Percentiles rank a stretch among this genome's conserved stretches.
These are phyloP conservation scores for Danaus melanippus DNA, from an alignment of 1,140 invertebrate species.

Conservation along the genomic window DNA sequence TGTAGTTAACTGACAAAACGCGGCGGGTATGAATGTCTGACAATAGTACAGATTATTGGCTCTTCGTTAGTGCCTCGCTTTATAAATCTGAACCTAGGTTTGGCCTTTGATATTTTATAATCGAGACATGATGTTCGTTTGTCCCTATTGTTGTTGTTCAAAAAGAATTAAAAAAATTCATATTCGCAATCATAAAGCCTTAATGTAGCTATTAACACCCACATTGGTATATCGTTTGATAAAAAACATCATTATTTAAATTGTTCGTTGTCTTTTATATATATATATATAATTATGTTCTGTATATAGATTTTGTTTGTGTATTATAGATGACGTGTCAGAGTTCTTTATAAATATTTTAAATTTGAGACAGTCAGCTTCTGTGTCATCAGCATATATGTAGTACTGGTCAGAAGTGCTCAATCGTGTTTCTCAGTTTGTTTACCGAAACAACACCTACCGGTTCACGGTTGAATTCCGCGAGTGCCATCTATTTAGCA, in stretches of 20 bases:
- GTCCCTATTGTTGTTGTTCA: constrained; percentile 40
- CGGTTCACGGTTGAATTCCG: constrained; percentile 43
- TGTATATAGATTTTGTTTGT: too few species aligned
- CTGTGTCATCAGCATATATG: constrained; percentile 45
- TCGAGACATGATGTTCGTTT: constrained; percentile 34
- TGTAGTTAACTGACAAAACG: constrained; percentile 39
- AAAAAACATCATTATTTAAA: constrained; percentile 3
- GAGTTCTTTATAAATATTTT: constrained; percentile 1
- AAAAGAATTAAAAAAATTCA: constrained; percentile 28
- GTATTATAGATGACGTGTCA: constrained; percentile 5
- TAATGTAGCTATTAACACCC: constrained; percentile 22
- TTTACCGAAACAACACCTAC: constrained; percentile 62
- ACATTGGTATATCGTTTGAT: constrained; percentile 10
- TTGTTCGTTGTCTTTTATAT: not conserved
- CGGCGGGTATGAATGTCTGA: constrained; percentile 28
- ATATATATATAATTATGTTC: too few species aligned
- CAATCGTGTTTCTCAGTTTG: constrained; percentile 45
- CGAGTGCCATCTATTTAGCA: constrained; percentile 46
- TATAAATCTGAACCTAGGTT: constrained; percentile 39
- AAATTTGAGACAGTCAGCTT: constrained; percentile 20
- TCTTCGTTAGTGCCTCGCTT: constrained; percentile 26
- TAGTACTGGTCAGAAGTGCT: constrained; percentile 47
- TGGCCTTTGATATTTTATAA: constrained; percentile 35
- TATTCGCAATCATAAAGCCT: constrained; percentile 22
- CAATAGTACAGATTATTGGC: constrained; percentile 41